phyloP scores from a whole-genome alignment of 2,113 vertebrate genomes.

The Melozone crissalis region DNA sequence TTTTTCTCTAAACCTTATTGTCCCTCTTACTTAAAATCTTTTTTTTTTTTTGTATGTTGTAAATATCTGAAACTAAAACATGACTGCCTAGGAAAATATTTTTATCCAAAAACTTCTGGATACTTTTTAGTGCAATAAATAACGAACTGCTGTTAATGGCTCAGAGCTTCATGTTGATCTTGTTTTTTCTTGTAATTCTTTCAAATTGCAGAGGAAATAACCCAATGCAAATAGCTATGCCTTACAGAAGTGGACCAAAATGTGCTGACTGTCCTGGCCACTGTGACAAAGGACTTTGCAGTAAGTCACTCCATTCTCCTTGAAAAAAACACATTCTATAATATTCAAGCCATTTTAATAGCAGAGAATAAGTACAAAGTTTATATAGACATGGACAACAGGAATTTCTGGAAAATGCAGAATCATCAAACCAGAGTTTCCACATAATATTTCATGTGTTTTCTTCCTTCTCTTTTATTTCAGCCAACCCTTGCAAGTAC shows the following conservation, averaged over 20 bases:
- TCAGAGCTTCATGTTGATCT: not conserved
- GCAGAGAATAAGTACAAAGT: not conserved
- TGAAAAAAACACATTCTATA: rapidly evolving
- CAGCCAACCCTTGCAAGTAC: slow-evolving; percentile 47
- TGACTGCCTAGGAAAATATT: not conserved
- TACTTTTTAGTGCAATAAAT: not conserved
- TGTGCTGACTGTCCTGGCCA: slow-evolving; percentile 62
- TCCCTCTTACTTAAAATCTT: not conserved
- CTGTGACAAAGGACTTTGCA: slow-evolving; percentile 73
- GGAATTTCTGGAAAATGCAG: not conserved
- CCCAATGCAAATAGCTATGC: not conserved
- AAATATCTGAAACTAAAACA: not conserved
- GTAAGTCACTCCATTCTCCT: slow-evolving; percentile 57
- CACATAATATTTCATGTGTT: not conserved
- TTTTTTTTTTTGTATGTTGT: not conserved
- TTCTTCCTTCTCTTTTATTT: not conserved
- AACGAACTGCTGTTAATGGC: not conserved
- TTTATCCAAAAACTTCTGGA: not conserved
- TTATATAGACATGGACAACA: not conserved
- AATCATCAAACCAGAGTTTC: not conserved
- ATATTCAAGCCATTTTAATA: not conserved
- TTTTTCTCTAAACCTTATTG: not conserved
- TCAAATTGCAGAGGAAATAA: slow-evolving; percentile 68
- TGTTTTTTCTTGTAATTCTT: not conserved
- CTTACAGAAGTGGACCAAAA: slow-evolving; percentile 46